A percentile compares a stretch with the other conserved stretches of the same genome.
phyloP scores from a whole-genome alignment of 2,888 invertebrate species.

The Drosophila demipolita region DNA sequence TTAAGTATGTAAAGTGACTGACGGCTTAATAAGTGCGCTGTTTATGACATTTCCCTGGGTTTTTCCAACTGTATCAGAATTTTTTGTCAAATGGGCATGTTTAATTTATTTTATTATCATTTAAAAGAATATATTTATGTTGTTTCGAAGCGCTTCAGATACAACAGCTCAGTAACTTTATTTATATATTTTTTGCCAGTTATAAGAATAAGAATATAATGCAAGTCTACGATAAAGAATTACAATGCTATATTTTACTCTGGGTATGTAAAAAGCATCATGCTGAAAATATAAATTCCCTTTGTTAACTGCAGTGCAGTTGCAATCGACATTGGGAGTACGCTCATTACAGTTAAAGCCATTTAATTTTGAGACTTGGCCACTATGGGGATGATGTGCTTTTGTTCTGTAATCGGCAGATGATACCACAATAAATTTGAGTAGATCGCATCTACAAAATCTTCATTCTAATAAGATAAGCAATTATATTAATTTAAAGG shows the following conservation, averaged over 20 bases:
- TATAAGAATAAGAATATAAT: no score
- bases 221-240: no score
- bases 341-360: conserved; percentile 47
- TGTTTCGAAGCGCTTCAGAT: neutral
- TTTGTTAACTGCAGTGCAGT: conserved; percentile 68
- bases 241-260: no score
- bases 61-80: conserved; percentile 6
- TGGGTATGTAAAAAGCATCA: no score
- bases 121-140: neutral
- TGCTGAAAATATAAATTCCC: conserved; percentile 65
- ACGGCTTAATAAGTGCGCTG: neutral
- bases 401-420: conserved; percentile 56
- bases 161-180: neutral
- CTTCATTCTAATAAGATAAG: conserved; percentile 43
- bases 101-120: neutral
- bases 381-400: conserved; percentile 64
- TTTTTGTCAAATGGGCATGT: neutral
- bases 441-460: conserved; percentile 54
- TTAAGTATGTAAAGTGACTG: neutral
- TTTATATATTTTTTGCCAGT: no score
- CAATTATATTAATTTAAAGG: no score
- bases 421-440: conserved; percentile 68
- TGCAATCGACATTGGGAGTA: conserved; percentile 62
- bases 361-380: conserved; percentile 57
- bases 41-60: conserved; percentile 9